Evolutionary conservation across 2,888 invertebrate species (phyloP).

Genomic region (Junonia oenone): DNA sequence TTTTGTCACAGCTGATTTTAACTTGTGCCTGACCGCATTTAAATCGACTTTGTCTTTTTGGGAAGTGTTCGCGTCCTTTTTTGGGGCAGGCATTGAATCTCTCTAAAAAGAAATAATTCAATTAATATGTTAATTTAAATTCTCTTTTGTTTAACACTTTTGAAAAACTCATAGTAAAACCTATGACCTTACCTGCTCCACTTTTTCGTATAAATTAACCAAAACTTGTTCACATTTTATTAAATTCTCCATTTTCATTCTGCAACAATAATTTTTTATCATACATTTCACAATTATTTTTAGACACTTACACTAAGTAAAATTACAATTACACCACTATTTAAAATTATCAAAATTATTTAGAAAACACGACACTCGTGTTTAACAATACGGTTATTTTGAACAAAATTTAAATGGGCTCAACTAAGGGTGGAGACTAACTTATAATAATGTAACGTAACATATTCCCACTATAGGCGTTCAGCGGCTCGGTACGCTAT

Average conservation of each 20-base stretch:
- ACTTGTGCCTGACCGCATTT: conserved; percentile 53
- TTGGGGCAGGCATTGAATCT: conserved; percentile 40
- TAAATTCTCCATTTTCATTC: conserved; percentile 84
- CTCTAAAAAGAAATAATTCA: conserved; percentile 41
- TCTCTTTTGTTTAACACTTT: neutral
- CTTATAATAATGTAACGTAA: no score
- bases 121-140: neutral
- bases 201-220: conserved; percentile 82
- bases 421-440: no score
- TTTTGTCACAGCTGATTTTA: conserved; percentile 47
- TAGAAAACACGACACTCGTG: no score
- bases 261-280: conserved; percentile 39
- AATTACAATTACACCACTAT: no score
- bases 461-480: no score
- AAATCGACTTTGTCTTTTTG: conserved; percentile 41
- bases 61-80: conserved; percentile 27
- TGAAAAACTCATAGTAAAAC: no score
- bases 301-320: no score
- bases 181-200: conserved; percentile 80
- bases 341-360: no score
- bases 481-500: no score
- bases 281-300: no score
- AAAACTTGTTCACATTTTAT: conserved; percentile 85
- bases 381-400: no score
- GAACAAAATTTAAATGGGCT: no score